Evolutionary conservation across 2,113 vertebrate species (phyloP).

Genomic region (Scytalopus superciliaris): DNA sequence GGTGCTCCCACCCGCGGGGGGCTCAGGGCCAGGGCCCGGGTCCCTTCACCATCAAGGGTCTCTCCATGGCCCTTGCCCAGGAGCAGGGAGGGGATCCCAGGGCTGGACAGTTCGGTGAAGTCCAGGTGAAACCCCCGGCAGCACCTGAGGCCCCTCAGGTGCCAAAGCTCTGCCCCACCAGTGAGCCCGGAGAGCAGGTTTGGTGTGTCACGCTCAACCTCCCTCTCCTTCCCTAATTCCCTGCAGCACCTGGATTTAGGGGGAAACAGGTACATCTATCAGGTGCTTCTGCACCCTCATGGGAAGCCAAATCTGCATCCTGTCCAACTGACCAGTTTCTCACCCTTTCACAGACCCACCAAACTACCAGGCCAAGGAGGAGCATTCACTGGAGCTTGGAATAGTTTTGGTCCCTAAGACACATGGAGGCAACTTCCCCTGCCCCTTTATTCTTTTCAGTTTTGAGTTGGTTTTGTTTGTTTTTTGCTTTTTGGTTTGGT

Average conservation of each 20-base stretch:
- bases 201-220: rapidly evolving
- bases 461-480: too few relatives aligned
- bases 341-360: not conserved
- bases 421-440: not conserved
- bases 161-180: rapidly evolving
- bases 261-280: not conserved
- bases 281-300: not conserved
- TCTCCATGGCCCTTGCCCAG: too few relatives aligned
- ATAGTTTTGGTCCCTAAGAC: not conserved
- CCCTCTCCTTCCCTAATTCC: rapidly evolving
- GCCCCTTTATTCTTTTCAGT: not conserved
- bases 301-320: rapidly evolving
- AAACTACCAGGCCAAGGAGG: not conserved
- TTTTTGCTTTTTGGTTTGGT: too few relatives aligned
- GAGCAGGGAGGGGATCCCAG: not conserved
- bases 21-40: rapidly evolving
- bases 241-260: not conserved
- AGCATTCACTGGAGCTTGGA: not conserved
- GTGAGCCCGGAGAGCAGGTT: rapidly evolving
- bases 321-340: rapidly evolving
- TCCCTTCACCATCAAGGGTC: not conserved
- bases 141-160: rapidly evolving
- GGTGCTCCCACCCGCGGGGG: not conserved
- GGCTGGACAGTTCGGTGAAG: not conserved
- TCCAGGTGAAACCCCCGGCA: not conserved